Evolutionary conservation across 2,113 vertebrate species (phyloP), one percentile per base, ranked within the genome.

Genomic region (Channa maculata): DNA sequence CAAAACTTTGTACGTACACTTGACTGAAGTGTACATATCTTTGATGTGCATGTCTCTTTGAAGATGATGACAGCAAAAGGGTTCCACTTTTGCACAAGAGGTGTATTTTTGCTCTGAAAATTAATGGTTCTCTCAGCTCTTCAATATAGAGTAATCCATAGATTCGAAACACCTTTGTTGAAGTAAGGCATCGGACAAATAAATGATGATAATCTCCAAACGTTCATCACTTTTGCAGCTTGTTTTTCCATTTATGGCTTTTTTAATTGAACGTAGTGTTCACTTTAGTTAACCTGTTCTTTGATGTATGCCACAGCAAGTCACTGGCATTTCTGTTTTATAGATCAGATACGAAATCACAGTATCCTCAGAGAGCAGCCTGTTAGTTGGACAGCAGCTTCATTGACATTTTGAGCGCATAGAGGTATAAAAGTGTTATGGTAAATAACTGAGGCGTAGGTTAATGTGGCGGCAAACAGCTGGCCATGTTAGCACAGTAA

Each of bases 361-460:
- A 34, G 45, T 55, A 68, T 72, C 11, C 50, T 75, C 65, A 50
- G 55, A 68, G 51, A 48, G 53, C 57, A 38, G 54, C 51, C 13
- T 69, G 55, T 5, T 65, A 34, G 34, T 51, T 39, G 52, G 79
- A 55, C 52, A 39, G 24, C 58, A 54, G 60, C 73, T 51, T 48
- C 33, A 46, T 37, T 86, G 85, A 82, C 78, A 88, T 82, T 88
- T 85, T 75, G 50, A 70, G 72, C 51, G 57, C 49, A 62, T 8
- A 3, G 39, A 49, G 34, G 44, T 49, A 55, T 45, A 50, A 48
- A 79, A 74, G 75, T 68, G 68, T 79, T 69, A 74, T 70, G 8
- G 6, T 57, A 50, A 69, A 81, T 68, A 71, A 70, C 52, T 51
- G 12, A 68, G 52, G 54, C 8, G 3, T 49, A 6, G 46, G 69